Evolutionary conservation across 2,888 invertebrate species (phyloP).

Genomic region (Myopa tessellatipennis): DNA sequence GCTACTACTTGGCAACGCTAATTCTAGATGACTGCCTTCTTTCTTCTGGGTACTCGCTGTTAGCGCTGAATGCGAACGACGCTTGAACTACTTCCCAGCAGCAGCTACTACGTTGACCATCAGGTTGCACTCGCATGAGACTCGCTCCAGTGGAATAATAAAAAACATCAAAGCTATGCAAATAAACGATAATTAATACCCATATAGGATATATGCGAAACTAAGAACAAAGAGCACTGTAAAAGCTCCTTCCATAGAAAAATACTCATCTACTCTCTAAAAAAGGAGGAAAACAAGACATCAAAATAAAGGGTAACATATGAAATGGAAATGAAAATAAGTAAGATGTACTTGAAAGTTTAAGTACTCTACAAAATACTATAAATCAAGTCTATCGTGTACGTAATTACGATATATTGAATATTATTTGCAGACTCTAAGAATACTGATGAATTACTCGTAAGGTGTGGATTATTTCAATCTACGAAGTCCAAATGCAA

Average conservation of each 20-base stretch:
- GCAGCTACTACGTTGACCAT: neutral
- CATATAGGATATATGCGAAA: constrained; percentile 43
- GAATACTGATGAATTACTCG: too few relatives aligned
- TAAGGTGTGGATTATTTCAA: too few relatives aligned
- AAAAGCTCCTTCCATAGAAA: neutral
- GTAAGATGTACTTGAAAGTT: neutral
- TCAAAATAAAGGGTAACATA: neutral
- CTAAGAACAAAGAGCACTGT: neutral
- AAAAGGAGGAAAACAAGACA: neutral
- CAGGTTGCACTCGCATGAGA: neutral
- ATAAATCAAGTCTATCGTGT: neutral
- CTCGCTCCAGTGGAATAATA: neutral
- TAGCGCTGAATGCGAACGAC: neutral
- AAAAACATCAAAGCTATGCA: constrained; percentile 8
- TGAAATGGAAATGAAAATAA: neutral
- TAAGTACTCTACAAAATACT: constrained; percentile 1
- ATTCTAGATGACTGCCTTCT: constrained; percentile 3
- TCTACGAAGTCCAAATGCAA: too few relatives aligned
- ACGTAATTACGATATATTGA: too few relatives aligned
- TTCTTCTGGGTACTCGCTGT: neutral
- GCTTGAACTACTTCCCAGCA: constrained; percentile 31
- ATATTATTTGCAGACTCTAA: too few relatives aligned
- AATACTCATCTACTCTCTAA: neutral
- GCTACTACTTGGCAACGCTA: neutral
- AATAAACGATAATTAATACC: constrained; percentile 45